Conservation (phyloP, 1,140 invertebrate species). For the Platyscapa corneri region DNA sequence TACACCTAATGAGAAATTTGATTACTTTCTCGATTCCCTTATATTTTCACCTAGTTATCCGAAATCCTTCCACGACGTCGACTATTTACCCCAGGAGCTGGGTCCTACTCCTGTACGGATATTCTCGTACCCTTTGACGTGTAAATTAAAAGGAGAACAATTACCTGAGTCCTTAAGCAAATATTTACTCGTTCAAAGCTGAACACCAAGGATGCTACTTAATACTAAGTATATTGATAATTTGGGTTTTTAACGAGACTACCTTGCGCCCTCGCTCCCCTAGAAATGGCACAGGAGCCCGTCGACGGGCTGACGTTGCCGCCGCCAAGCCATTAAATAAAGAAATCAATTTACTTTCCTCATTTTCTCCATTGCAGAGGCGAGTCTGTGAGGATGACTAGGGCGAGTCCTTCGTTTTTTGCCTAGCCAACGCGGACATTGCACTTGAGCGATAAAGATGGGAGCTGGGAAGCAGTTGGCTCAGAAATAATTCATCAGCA, state of each 20-base stretch:
- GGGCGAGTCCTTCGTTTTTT: slow-evolving; percentile 8
- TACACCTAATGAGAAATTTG: slow-evolving; percentile 8
- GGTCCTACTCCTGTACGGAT: neutral
- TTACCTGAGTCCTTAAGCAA: neutral
- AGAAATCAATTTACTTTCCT: slow-evolving; percentile 40
- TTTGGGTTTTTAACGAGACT: slow-evolving; percentile 15
- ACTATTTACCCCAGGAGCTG: neutral
- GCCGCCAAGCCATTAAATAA: slow-evolving; percentile 31
- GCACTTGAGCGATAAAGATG: slow-evolving; percentile 44
- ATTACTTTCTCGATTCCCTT: neutral
- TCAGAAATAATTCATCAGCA: slow-evolving; percentile 48
- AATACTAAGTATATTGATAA: slow-evolving; percentile 22
- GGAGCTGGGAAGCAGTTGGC: neutral
- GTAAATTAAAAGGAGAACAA: neutral
- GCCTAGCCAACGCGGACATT: slow-evolving; percentile 14
- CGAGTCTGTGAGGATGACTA: neutral
- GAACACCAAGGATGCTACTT: neutral
- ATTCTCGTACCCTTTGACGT: neutral
- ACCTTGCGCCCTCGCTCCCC: neutral
- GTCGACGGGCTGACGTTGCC: neutral
- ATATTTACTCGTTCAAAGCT: neutral
- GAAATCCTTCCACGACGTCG: neutral
- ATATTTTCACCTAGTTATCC: neutral
- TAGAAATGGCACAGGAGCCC: neutral
- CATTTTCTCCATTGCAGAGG: neutral